Evolutionary conservation across 2,113 vertebrate species (phyloP).

Genomic region (Ochotona curzoniae): DNA sequence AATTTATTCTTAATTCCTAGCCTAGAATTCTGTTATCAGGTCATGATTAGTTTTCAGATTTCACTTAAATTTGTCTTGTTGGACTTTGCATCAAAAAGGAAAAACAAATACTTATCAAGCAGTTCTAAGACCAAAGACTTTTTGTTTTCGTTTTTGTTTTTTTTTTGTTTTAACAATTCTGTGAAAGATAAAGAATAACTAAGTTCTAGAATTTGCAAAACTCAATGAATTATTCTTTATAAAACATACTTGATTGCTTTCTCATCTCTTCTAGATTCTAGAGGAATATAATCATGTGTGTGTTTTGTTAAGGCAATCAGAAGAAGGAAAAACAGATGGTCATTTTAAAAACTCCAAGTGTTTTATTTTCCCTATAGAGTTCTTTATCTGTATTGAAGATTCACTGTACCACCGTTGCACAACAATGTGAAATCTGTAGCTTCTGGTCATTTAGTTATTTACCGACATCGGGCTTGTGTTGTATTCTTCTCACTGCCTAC

Average conservation of each 20-base stretch:
- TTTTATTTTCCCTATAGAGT: neutral
- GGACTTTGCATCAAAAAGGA: conserved; percentile 1
- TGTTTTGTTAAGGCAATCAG: conserved; percentile 63
- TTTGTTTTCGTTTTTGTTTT: conserved; percentile 60
- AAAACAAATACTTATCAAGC: conserved; percentile 8
- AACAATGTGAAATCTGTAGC: neutral
- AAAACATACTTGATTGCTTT: conserved; percentile 70
- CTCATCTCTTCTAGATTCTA: conserved; percentile 45
- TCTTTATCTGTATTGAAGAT: neutral
- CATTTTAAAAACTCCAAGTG: conserved; percentile 37
- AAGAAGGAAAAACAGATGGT: conserved; percentile 10
- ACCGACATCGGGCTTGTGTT: neutral
- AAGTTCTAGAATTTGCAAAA: conserved; percentile 52
- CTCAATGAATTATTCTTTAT: conserved; percentile 46
- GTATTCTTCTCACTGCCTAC: neutral
- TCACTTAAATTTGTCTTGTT: neutral
- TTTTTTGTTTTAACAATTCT: conserved; percentile 59
- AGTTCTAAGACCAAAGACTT: neutral
- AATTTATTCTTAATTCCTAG: neutral
- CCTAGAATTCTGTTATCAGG: neutral
- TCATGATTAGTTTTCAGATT: neutral
- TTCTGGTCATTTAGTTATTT: conserved; percentile 27
- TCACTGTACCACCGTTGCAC: neutral
- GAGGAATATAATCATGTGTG: conserved; percentile 57
- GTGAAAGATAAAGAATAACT: conserved; percentile 47